A percentile compares a stretch with the other conserved stretches of the same genome.
Conservation (phyloP, 1,140 invertebrate genomes). For the Drosophila elegans region DNA sequence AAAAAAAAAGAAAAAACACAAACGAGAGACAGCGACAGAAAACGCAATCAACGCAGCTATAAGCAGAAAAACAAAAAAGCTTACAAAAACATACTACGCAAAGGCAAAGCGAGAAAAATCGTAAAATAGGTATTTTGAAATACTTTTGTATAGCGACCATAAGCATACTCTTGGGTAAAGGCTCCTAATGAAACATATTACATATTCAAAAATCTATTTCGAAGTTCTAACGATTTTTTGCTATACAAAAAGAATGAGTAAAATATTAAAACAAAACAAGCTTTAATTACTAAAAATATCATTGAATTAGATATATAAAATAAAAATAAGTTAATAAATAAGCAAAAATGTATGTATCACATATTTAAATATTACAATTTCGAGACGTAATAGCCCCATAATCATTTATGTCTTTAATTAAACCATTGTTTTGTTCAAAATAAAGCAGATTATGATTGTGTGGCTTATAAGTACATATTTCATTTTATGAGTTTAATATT, state of each 20-base stretch:
- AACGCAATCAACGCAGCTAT: conserved; percentile 49
- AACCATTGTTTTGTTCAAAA: no score
- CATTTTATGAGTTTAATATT: not conserved
- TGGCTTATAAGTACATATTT: not conserved
- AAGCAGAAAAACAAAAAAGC: conserved; percentile 11
- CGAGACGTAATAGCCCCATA: no score
- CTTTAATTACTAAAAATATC: no score
- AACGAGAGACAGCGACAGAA: conserved; percentile 15
- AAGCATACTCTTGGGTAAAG: conserved; percentile 2
- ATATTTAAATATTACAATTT: no score
- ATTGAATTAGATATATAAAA: no score
- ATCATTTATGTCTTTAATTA: no score
- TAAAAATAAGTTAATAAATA: no score
- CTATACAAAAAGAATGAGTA: not conserved
- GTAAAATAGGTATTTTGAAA: conserved; percentile 35
- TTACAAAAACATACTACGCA: conserved; percentile 10
- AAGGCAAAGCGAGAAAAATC: conserved; percentile 18
- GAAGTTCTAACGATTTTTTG: no score
- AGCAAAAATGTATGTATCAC: no score
- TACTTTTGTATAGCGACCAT: not conserved
- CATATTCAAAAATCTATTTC: no score
- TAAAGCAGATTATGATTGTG: not conserved
- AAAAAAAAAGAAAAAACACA: not conserved
- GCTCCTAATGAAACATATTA: no score
- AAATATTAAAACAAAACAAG: not conserved